phyloP scores from a whole-genome alignment of 2,113 vertebrate genomes.

The Dicentrarchus labrax region DNA sequence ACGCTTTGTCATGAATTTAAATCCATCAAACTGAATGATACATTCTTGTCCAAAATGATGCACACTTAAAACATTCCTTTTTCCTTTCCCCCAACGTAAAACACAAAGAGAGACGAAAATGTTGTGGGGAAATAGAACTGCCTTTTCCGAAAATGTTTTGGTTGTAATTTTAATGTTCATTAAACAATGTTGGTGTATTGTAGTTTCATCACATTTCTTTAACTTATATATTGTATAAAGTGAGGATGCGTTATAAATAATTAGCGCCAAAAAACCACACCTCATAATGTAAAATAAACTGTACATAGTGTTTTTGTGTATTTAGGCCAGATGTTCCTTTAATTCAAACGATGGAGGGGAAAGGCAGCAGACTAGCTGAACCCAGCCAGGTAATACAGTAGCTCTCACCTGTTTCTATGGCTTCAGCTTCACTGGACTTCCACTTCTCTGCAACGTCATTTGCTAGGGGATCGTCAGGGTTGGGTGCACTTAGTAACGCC shows the following conservation, averaged over 20 bases:
- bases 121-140: no score
- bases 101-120: no score
- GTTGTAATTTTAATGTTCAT: background rate
- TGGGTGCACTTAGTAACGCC: constrained; percentile 99
- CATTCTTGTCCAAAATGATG: no score
- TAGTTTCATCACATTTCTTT: background rate
- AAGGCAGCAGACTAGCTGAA: background rate
- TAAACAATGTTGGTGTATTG: background rate
- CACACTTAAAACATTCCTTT: no score
- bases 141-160: no score
- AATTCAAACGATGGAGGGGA: background rate
- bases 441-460: constrained; percentile 99
- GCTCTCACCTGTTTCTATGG: constrained; percentile 96
- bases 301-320: background rate
- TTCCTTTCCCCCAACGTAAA: no score
- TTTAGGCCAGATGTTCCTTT: background rate
- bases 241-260: background rate
- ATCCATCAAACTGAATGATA: no score
- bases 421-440: constrained; percentile 98
- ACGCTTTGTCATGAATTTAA: no score
- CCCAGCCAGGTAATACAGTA: background rate
- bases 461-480: constrained; percentile 98
- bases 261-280: background rate
- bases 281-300: background rate
- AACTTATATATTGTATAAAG: background rate